Conservation (phyloP, 2,797 vertebrate genomes). For the Alosa sapidissima region DNA sequence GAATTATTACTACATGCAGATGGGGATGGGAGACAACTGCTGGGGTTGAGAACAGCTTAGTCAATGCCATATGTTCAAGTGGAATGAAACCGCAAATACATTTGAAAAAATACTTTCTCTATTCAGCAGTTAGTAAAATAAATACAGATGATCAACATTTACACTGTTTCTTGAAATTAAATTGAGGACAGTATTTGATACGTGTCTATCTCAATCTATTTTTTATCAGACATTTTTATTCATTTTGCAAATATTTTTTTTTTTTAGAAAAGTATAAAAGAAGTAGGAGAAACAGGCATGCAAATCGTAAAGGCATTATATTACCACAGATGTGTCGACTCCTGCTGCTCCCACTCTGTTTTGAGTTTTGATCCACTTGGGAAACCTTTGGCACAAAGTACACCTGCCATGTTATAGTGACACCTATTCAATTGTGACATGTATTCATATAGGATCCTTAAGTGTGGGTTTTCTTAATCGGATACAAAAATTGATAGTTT, state of each 20-base stretch:
- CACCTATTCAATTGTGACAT: not conserved
- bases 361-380: slow-evolving; percentile 22
- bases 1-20: slow-evolving; percentile 71
- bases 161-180: slow-evolving; percentile 30
- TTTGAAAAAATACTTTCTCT: slow-evolving; percentile 25
- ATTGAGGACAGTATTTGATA: slow-evolving; percentile 33
- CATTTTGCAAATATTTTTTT: not conserved
- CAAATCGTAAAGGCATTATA: slow-evolving; percentile 36
- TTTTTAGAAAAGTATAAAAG: slow-evolving; percentile 48
- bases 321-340: slow-evolving; percentile 14
- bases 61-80: slow-evolving; percentile 35
- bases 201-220: not conserved
- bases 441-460: not conserved
- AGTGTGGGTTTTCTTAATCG: not conserved
- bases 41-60: slow-evolving; percentile 25
- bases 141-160: slow-evolving; percentile 34
- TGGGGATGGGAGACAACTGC: slow-evolving; percentile 56
- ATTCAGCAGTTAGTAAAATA: slow-evolving; percentile 34
- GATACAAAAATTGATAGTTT: not conserved
- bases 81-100: slow-evolving; percentile 42
- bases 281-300: slow-evolving; percentile 39
- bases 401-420: slow-evolving; percentile 35
- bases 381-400: slow-evolving; percentile 49
- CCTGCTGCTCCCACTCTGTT: not conserved
- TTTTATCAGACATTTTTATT: not conserved